Conservation (phyloP, 2,888 invertebrate genomes). For the Carpatolechia fugitivella region DNA sequence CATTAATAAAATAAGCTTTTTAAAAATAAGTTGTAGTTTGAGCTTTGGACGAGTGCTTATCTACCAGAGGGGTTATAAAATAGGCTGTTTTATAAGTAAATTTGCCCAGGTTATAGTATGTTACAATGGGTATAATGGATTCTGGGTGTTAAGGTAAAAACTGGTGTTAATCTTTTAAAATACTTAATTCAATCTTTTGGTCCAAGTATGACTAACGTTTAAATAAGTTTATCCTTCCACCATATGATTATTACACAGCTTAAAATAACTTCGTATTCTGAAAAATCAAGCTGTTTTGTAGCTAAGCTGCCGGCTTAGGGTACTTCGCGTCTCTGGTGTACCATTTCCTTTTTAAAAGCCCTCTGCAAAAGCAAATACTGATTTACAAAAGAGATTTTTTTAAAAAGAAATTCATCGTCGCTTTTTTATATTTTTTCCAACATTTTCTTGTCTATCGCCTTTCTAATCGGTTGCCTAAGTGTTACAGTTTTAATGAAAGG, state of each 20-base stretch:
- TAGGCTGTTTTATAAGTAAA: too few relatives aligned
- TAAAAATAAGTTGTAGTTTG: too few relatives aligned
- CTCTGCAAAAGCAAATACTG: not conserved
- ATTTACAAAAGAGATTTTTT: not conserved
- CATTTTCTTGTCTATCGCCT: not conserved
- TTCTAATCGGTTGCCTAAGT: not conserved
- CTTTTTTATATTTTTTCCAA: not conserved
- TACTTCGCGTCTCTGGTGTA: conserved; percentile 4
- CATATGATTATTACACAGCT: conserved; percentile 11
- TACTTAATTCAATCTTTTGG: too few relatives aligned
- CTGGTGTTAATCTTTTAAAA: too few relatives aligned
- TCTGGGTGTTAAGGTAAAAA: too few relatives aligned
- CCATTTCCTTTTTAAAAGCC: conserved; percentile 4
- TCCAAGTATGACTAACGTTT: conserved; percentile 5
- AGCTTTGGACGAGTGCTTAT: too few relatives aligned
- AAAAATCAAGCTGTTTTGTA: conserved; percentile 7
- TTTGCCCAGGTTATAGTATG: too few relatives aligned
- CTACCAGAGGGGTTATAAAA: too few relatives aligned
- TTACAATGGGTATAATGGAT: too few relatives aligned
- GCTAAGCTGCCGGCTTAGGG: conserved; percentile 10
- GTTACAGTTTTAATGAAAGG: conserved; percentile 6
- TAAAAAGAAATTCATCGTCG: not conserved
- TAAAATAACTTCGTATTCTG: conserved; percentile 6
- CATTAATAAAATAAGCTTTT: too few relatives aligned
- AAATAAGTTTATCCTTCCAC: conserved; percentile 4